phyloP scores from a whole-genome alignment of 2,888 invertebrate species.

The Aromia moschata region DNA sequence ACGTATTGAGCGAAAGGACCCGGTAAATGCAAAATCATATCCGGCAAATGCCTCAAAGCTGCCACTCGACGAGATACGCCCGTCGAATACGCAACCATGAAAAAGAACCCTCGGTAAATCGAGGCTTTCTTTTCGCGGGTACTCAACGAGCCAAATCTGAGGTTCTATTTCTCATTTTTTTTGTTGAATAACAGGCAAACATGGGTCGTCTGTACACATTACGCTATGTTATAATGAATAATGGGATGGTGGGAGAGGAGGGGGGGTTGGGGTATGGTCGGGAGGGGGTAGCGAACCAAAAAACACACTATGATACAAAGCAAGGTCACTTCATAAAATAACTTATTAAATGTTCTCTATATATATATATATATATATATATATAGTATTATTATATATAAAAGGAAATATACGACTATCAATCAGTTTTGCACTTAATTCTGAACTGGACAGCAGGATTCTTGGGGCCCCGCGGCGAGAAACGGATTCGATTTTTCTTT shows the following conservation, averaged over 20 bases:
- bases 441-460: conserved; percentile 47
- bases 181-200: conserved; percentile 41
- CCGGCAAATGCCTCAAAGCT: conserved; percentile 49
- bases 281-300: conserved; percentile 52
- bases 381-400: conserved; percentile 53
- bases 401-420: conserved; percentile 59
- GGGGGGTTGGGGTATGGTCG: conserved; percentile 26
- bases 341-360: conserved; percentile 66
- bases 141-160: conserved; percentile 23
- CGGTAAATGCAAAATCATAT: conserved; percentile 41
- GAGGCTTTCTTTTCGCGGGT: conserved; percentile 12
- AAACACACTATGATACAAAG: conserved; percentile 67
- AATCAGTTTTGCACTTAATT: conserved; percentile 54
- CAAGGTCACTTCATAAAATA: conserved; percentile 72
- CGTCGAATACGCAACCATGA: conserved; percentile 7
- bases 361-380: conserved; percentile 53
- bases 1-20: conserved; percentile 1
- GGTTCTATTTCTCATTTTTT: conserved; percentile 2
- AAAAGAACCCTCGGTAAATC: conserved; percentile 28
- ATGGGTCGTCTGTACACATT: conserved; percentile 55
- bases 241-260: conserved; percentile 31
- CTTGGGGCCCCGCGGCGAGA: not conserved
- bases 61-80: conserved; percentile 35
- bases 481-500: not conserved
- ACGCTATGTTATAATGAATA: conserved; percentile 47